Evolutionary conservation across 2,797 vertebrate species (phyloP).

Genomic region (Galago senegalensis): DNA sequence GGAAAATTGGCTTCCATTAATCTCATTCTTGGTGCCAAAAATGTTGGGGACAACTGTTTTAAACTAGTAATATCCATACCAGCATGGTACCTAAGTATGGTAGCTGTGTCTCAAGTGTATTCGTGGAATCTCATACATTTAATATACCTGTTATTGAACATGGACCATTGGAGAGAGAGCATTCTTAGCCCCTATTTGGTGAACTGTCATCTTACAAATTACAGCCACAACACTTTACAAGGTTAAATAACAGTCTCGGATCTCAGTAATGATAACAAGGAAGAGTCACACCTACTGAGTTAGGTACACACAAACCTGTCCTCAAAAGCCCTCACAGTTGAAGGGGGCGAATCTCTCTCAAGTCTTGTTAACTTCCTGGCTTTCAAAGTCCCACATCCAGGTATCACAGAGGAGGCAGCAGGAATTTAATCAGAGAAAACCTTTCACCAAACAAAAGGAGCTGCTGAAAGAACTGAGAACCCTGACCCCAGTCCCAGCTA

Average conservation of each 20-base stretch:
- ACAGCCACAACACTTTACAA: background rate
- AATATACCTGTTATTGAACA: background rate
- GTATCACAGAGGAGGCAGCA: background rate
- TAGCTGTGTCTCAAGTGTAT: no score
- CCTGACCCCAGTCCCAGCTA: fast-evolving
- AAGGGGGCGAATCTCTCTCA: background rate
- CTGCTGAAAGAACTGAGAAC: background rate
- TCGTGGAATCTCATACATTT: background rate
- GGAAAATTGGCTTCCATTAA: no score
- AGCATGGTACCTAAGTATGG: fast-evolving
- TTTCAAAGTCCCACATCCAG: background rate
- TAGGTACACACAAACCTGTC: background rate
- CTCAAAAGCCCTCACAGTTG: no score
- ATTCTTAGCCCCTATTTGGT: background rate
- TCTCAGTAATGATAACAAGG: background rate
- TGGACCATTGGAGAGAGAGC: background rate
- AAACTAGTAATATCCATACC: fast-evolving
- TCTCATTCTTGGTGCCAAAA: no score
- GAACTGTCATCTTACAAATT: background rate
- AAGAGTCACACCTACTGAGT: background rate
- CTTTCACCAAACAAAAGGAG: background rate
- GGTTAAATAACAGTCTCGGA: background rate
- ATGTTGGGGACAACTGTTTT: background rate
- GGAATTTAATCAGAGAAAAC: background rate
- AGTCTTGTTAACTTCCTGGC: background rate